Base-by-base conservation (phyloP, 2,797 vertebrate species). In the Peromyscus melanophrys region DNA sequence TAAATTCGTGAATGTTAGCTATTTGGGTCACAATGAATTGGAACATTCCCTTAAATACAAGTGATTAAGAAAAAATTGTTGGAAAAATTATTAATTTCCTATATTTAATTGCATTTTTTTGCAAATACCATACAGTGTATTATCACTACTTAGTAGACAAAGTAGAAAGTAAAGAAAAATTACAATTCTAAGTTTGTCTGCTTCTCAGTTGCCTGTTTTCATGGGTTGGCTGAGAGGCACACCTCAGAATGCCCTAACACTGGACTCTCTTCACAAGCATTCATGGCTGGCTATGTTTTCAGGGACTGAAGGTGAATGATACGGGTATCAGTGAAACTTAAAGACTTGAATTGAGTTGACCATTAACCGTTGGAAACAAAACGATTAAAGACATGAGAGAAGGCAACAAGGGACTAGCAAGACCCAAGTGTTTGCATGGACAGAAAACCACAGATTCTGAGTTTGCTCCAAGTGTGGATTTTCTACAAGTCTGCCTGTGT, bases 1-100 rank as follows among this genome's bases (percentile, higher is more conserved):
- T 16, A 91, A 43, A 17, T 97, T 94, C 37, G 73, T 69, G 81
- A 75, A 61, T 49, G 52, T 86, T 86, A 90, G 46, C 83, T 92
- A 31, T 93, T 97, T 57, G 90, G 85, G 75, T 40, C 29, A 67
- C 81, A 37, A 80, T 83, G 73, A 90, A 77, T 27, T 46, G 82
- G 46, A 75, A 89, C 31, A 90, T 6, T 49, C 31, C 34, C 43
- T 34, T 78, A 77, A 89, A 57, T 57, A 81, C 6, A 55, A 94
- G 57, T 85, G 49, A 57, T 57, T 73, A 49, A n/a, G 75, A 93
- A 93, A 27, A 23, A 40, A 16, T 2, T 84, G 25, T 27, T 65
- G 94, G 52, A 57, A 92, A 82, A 95, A 91, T 25, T 21, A 52
- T 61, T 25, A n/a, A 73, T 76, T 87, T 92, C 16, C n/a, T 69